phyloP scores from a whole-genome alignment of 2,888 invertebrate genomes.

The Clitarchus hookeri region DNA sequence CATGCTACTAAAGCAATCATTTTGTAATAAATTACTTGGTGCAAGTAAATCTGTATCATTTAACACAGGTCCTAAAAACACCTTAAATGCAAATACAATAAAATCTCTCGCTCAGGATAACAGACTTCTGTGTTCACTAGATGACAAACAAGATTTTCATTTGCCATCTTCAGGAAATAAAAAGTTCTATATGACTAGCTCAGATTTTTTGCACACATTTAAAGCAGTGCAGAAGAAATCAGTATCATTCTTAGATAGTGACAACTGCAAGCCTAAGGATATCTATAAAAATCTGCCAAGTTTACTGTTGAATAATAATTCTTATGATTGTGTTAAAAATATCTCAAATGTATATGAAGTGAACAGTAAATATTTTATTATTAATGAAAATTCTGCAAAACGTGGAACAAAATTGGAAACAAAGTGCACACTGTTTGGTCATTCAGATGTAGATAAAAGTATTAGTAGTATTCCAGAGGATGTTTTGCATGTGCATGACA shows the following conservation, averaged over 20 bases:
- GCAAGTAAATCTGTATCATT: background rate
- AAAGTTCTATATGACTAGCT: background rate
- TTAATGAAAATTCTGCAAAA: background rate
- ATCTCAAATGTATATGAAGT: background rate
- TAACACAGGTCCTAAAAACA: background rate
- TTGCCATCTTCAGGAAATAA: background rate
- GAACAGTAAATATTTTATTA: background rate
- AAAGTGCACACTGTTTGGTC: background rate
- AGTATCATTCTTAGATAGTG: background rate
- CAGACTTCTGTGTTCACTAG: background rate
- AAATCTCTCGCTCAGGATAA: background rate
- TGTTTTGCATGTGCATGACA: background rate
- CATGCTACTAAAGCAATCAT: background rate
- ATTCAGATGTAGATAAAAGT: background rate
- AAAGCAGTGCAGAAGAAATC: background rate
- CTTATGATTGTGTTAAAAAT: background rate
- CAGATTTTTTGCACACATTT: background rate
- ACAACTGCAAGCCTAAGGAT: background rate
- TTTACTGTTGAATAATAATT: background rate
- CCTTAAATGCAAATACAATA: background rate
- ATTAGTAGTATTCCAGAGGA: background rate
- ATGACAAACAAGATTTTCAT: background rate
- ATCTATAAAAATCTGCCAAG: background rate
- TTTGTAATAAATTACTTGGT: background rate
- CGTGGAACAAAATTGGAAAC: background rate